Evolutionary conservation across 2,797 vertebrate genomes (phyloP).

Genomic region (Sebastiscus albofasciatus): DNA sequence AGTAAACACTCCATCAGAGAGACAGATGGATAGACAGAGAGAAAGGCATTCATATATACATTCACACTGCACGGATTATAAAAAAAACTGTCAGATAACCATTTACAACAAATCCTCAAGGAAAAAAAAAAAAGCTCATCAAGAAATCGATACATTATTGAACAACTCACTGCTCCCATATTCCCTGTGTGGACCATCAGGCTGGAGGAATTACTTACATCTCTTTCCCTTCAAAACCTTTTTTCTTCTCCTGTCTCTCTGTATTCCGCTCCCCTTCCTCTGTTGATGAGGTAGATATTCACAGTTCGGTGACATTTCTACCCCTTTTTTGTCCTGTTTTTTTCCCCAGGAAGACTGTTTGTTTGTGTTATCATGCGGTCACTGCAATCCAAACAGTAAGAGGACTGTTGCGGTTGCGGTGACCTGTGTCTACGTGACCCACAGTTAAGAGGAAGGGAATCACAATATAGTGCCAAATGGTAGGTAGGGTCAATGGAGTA

Average conservation of each 20-base stretch:
- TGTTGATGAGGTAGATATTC: conserved; percentile 14
- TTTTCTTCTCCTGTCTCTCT: conserved; percentile 10
- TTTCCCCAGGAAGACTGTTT: conserved; percentile 6
- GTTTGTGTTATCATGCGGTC: conserved; percentile 27
- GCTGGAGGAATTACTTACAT: conserved; percentile 69
- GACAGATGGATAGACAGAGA: background rate
- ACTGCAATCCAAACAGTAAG: conserved; percentile 50
- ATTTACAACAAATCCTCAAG: conserved; percentile 41
- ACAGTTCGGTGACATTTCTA: conserved; percentile 20
- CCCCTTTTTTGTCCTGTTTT: background rate
- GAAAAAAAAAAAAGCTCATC: conserved; percentile 31
- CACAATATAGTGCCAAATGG: conserved; percentile 5
- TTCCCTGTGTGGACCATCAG: conserved; percentile 36
- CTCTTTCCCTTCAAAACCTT: conserved; percentile 43
- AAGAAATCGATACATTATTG: conserved; percentile 73
- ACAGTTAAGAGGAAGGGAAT: background rate
- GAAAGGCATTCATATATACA: background rate
- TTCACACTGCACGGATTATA: background rate
- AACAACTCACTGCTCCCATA: conserved; percentile 41
- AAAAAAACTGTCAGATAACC: conserved; percentile 36
- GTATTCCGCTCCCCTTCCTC: conserved; percentile 16
- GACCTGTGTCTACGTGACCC: conserved; percentile 72
- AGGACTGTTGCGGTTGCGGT: conserved; percentile 33
- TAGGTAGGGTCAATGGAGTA: background rate
- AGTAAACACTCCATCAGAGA: background rate